Evolutionary conservation across 2,888 invertebrate species (phyloP), one percentile per base, ranked within the genome.

Genomic region (Nebria salina): DNA sequence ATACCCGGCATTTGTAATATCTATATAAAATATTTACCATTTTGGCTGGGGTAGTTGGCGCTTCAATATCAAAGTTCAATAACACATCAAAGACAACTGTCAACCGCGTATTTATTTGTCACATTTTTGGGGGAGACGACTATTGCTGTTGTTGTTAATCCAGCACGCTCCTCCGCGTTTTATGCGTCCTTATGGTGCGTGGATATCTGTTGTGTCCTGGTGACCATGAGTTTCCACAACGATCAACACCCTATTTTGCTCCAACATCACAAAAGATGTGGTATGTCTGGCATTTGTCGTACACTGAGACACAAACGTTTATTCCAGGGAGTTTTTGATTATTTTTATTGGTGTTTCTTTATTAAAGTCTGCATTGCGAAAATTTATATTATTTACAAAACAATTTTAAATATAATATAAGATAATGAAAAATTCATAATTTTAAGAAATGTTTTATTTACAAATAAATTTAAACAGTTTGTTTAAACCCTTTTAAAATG

Each of bases 61-160:
- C 54, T 54, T 54, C 54, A 54, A 54, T 54, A 54, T 54, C 54
- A 54, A 13, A 8, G 54, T 54, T 54, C 54, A 54, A 54, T 54
- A 54, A 54, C 54, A 54, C 54, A 54, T 54, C 54, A 54, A 54
- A 54, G 54, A 54, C 54, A 54, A 54, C 54, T 54, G 54, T 54
- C 54, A 54, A 54, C 54, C 54, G 6, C 54, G 54, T 4, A 54
- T 54, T 8, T 54, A 54, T 54, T 54, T 54, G 54, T 54, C 54
- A 13, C 54, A 54, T 3, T 43, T 54, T 54, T 54, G 8, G 54
- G 54, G 54, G 54, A 54, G 54, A 8, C 54, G 8, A 8, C 54
- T 54, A 54, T 54, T 54, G 54, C 54, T 54, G 54, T 54, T 54
- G 54, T 54, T 54, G 54, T 54, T 54, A 54, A 54, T 8, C 54